Evolutionary conservation across 2,797 vertebrate species (phyloP), one percentile per base, ranked within the genome.

Genomic region (Acrossocheilus wenchowensis): DNA sequence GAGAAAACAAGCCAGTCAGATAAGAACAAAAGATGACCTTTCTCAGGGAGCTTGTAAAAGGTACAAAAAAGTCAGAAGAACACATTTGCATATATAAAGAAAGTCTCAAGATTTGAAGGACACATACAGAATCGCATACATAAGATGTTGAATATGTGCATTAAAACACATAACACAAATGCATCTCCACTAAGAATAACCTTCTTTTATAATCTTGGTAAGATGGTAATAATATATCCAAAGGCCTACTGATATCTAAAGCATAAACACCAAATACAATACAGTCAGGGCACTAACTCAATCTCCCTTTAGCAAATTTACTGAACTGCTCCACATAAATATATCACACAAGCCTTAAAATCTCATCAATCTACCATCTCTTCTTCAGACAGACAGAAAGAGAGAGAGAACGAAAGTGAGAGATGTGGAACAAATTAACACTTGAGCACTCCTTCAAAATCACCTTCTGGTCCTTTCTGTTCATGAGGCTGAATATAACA

Each of bases 11-110:
- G 34, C 72, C 84, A 83, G 19, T 75, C 75, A 34, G 75, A 83
- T 30, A 64, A 86, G 73, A 88, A 87, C 81, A 73, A 89, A 87
- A 81, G 82, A 78, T 81, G 84, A 89, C 79, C 88, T 88, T 85
- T 90, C 83, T 78, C 45, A 86, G 75, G 50, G 36, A 57, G 41
- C 19, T 72, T 75, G 30, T 43, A 8, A 77, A 43, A 41, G 15
- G 3, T 9, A 21, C 57, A 73, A 10, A 36, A n/a, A 75, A 15
- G 34, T 3, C 26, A 57, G 19, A 74, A 68, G 5, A 69, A 73
- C 39, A 60, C 50, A 78, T n/a, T 64, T 69, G 48, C n/a, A 73
- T 21, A 36, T 50, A 64, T 43, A 54, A 41, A 78, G 1, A 6
- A 30, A 41, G 43, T 7, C 14, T 21, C n/a, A 43, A 2, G 1